Evolutionary conservation across 1,140 invertebrate species (phyloP).

Genomic region (Eupeodes corollae): DNA sequence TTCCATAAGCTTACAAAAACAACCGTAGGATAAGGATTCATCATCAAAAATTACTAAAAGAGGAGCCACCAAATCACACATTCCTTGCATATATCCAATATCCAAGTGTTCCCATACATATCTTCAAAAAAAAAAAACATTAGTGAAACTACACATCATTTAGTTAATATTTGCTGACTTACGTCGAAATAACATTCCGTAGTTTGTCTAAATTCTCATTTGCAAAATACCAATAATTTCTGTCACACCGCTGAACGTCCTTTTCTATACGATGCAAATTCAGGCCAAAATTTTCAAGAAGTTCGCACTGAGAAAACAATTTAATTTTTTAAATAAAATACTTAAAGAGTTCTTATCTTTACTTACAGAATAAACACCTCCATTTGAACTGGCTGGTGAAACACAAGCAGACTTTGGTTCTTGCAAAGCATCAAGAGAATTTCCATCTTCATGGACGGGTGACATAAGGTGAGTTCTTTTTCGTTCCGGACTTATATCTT

Average conservation of each 20-base stretch:
- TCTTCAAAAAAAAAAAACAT: constrained; percentile 37
- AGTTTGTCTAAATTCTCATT: constrained; percentile 78
- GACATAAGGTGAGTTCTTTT: constrained; percentile 34
- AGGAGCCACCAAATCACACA: constrained; percentile 88
- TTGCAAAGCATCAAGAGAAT: constrained; percentile 34
- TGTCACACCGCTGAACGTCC: constrained; percentile 84
- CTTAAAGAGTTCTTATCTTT: neutral
- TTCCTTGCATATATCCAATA: constrained; percentile 77
- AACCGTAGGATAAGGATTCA: constrained; percentile 75
- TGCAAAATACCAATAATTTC: constrained; percentile 82
- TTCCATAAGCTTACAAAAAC: constrained; percentile 79
- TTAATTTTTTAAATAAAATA: neutral
- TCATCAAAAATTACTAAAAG: constrained; percentile 82
- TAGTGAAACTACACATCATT: neutral
- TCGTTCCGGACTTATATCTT: constrained; percentile 29
- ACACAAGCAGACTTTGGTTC: constrained; percentile 50
- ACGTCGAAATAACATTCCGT: constrained; percentile 90
- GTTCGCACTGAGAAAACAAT: constrained; percentile 49
- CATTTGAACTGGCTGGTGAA: constrained; percentile 72
- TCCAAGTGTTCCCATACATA: constrained; percentile 89
- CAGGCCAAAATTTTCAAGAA: constrained; percentile 75
- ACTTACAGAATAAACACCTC: constrained; percentile 73
- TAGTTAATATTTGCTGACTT: constrained; percentile 26
- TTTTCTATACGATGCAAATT: constrained; percentile 91
- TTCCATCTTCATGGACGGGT: constrained; percentile 30